Evolutionary conservation across 2,888 invertebrate genomes (phyloP).

Genomic region (Drosophila meridiana): DNA sequence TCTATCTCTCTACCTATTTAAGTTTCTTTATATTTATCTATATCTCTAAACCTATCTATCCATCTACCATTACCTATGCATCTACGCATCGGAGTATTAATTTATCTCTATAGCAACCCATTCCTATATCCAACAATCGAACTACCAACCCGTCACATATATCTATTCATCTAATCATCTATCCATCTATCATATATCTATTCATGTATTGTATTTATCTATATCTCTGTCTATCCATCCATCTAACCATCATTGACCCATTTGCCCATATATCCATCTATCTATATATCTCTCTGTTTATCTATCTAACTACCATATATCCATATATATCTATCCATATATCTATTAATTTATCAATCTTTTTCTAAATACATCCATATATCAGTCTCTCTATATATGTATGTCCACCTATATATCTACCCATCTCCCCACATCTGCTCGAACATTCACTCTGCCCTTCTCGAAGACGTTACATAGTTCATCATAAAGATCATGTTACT

Average conservation of each 20-base stretch:
- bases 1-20: not conserved
- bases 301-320: not conserved
- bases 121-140: too few species aligned
- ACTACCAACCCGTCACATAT: not conserved
- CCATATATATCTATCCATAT: not conserved
- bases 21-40: not conserved
- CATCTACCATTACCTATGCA: not conserved
- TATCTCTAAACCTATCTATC: not conserved
- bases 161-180: not conserved
- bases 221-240: not conserved
- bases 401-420: not conserved
- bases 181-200: not conserved
- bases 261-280: not conserved
- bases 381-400: not conserved
- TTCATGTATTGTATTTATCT: not conserved
- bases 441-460: not conserved
- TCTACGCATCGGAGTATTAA: too few species aligned
- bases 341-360: not conserved
- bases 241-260: not conserved
- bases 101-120: too few species aligned
- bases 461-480: not conserved
- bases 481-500: slow-evolving; percentile 1
- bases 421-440: not conserved
- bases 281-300: not conserved
- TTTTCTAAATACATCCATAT: not conserved